phyloP scores from a whole-genome alignment of 2,113 vertebrate genomes.

The Misgurnus anguillicaudatus region DNA sequence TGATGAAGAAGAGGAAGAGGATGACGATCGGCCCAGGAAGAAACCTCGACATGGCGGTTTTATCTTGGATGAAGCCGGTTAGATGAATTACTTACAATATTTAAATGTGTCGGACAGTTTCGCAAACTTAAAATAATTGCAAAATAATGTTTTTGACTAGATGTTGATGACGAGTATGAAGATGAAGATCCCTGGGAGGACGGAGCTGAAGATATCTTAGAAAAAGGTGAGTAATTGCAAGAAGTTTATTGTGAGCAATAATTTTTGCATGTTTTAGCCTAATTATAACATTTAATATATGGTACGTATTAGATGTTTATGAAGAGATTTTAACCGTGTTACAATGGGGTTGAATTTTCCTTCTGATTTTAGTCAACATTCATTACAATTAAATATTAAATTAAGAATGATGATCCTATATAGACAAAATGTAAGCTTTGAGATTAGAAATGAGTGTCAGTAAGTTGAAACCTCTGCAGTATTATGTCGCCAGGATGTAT shows the following conservation, averaged over 20 bases:
- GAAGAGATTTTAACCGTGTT: too few species aligned
- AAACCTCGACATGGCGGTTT: slow-evolving; percentile 87
- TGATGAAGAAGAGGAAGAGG: slow-evolving; percentile 90
- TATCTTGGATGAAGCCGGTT: slow-evolving; percentile 92
- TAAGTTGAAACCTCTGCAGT: background rate
- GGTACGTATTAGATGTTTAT: background rate
- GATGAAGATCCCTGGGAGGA: slow-evolving; percentile 93
- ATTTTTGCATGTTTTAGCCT: background rate
- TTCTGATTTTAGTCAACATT: background rate
- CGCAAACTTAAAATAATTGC: background rate
- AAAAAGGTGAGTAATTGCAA: slow-evolving; percentile 81
- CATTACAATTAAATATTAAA: background rate
- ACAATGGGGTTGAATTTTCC: background rate
- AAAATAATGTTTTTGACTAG: slow-evolving; percentile 61
- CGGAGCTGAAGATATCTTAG: slow-evolving; percentile 88
- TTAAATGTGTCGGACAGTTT: background rate
- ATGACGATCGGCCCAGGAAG: slow-evolving; percentile 88
- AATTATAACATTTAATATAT: background rate
- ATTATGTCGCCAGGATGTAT: background rate
- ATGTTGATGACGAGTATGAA: slow-evolving; percentile 94
- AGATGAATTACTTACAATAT: background rate
- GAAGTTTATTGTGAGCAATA: too few species aligned
- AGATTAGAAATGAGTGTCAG: background rate
- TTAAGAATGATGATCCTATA: background rate
- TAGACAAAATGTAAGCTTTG: background rate